Percentiles rank a stretch among this genome's conserved stretches.
These are phyloP conservation scores for Megalops cyprinoides DNA, from an alignment of 2,797 vertebrate species.

Conservation along the genomic window DNA sequence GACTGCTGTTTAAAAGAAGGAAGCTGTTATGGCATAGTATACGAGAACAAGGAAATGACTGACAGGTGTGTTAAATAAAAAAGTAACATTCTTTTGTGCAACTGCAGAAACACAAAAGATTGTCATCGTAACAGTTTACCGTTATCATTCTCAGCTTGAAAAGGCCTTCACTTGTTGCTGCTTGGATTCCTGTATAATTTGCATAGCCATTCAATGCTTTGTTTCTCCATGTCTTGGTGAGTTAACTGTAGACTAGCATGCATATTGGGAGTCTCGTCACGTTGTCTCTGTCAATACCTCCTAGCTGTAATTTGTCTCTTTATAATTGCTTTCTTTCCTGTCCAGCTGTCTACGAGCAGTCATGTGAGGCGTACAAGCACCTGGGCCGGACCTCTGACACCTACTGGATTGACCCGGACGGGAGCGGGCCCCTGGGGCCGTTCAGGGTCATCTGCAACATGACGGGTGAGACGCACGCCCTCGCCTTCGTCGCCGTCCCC, in stretches of 20 bases:
- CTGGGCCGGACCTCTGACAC: conserved; percentile 85
- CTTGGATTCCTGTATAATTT: too few species aligned
- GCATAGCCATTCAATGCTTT: too few species aligned
- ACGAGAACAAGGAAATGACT: not conserved
- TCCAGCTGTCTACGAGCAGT: conserved; percentile 89
- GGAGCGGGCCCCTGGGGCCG: conserved; percentile 85
- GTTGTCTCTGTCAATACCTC: not conserved
- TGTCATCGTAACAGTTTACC: too few species aligned
- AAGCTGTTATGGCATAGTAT: not conserved
- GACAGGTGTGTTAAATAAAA: not conserved
- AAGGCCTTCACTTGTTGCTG: not conserved
- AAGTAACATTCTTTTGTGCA: not conserved
- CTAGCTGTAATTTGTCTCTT: not conserved
- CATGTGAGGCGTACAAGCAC: conserved; percentile 95
- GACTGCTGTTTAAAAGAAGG: not conserved
- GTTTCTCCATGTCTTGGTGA: not conserved
- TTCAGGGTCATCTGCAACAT: conserved; percentile 93
- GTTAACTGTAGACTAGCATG: not conserved
- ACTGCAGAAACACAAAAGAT: not conserved
- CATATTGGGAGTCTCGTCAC: not conserved
- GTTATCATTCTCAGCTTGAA: too few species aligned
- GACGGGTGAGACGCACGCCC: conserved; percentile 78
- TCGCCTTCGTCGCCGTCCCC: too few species aligned
- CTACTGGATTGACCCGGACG: conserved; percentile 96
- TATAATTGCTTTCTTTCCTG: conserved; percentile 25